phyloP scores from a whole-genome alignment of 2,113 vertebrate species.

The Lepus timidus region DNA sequence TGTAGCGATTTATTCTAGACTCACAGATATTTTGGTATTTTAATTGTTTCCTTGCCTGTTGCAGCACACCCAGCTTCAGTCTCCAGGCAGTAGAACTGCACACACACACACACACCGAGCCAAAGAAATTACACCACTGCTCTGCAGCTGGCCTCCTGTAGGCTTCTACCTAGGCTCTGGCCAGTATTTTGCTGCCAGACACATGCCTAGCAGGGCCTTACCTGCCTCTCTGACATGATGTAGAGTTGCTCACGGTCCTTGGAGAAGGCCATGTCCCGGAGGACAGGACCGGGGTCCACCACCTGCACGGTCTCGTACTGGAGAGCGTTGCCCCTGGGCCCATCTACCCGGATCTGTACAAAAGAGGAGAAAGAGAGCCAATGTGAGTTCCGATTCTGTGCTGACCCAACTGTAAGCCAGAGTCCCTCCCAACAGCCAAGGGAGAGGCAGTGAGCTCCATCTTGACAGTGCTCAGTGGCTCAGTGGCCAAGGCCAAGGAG shows the following conservation, averaged over 20 bases:
- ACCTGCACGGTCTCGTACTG: slow-evolving; percentile 97
- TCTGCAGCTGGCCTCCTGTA: background rate
- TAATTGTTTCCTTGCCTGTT: slow-evolving; percentile 4
- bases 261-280: slow-evolving; percentile 98
- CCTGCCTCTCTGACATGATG: slow-evolving; percentile 98
- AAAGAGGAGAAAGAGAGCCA: slow-evolving; percentile 13
- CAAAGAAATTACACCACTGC: slow-evolving; percentile 60
- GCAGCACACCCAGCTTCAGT: background rate
- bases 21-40: slow-evolving; percentile 37
- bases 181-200: slow-evolving; percentile 53
- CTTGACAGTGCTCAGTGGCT: background rate
- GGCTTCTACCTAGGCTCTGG: slow-evolving; percentile 10
- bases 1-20: slow-evolving; percentile 51
- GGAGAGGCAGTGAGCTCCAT: background rate
- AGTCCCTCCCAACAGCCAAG: background rate
- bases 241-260: slow-evolving; percentile 95
- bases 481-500: no score
- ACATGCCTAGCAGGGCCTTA: slow-evolving; percentile 83
- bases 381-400: background rate
- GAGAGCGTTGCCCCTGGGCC: slow-evolving; percentile 91
- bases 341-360: slow-evolving; percentile 95
- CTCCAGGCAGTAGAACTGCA: slow-evolving; percentile 21
- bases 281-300: slow-evolving; percentile 93
- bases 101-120: slow-evolving; percentile 28
- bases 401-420: background rate